These are phyloP conservation scores for Lymantria dispar DNA, from an alignment of 2,888 invertebrate species.

Conservation along the genomic window DNA sequence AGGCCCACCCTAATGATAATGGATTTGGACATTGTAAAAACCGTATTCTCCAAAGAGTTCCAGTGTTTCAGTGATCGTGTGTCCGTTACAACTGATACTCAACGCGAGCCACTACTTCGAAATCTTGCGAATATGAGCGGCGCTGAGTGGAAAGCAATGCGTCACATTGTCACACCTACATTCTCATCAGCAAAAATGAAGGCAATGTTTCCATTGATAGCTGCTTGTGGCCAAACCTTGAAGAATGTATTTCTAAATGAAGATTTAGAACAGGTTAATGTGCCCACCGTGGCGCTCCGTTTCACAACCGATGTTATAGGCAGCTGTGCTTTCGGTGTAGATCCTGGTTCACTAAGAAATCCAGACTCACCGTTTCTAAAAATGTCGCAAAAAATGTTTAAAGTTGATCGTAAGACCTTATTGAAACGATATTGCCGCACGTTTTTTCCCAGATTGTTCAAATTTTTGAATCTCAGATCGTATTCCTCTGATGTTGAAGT, in stretches of 20 bases:
- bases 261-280: slow-evolving; percentile 53
- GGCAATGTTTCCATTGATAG: slow-evolving; percentile 73
- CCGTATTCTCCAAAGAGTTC: slow-evolving; percentile 62
- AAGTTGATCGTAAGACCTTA: slow-evolving; percentile 56
- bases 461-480: slow-evolving; percentile 66
- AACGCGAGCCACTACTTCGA: slow-evolving; percentile 68
- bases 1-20: slow-evolving; percentile 69
- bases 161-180: slow-evolving; percentile 72
- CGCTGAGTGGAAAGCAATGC: slow-evolving; percentile 73
- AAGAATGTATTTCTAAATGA: slow-evolving; percentile 48
- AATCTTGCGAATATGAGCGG: slow-evolving; percentile 76
- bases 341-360: slow-evolving; percentile 65
- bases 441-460: slow-evolving; percentile 68
- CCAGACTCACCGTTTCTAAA: slow-evolving; percentile 66
- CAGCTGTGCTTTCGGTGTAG: slow-evolving; percentile 73
- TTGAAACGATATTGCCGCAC: slow-evolving; percentile 70
- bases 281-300: slow-evolving; percentile 63
- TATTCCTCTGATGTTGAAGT: slow-evolving; percentile 67
- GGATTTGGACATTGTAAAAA: slow-evolving; percentile 66
- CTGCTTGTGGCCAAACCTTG: slow-evolving; percentile 63
- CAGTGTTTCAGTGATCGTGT: slow-evolving; percentile 65
- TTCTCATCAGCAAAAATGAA: slow-evolving; percentile 78
- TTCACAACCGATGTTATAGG: slow-evolving; percentile 76
- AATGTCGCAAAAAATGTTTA: slow-evolving; percentile 76
- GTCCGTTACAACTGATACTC: slow-evolving; percentile 67